These are phyloP conservation scores for Rhinolophus sinicus DNA, from an alignment of 2,113 vertebrate genomes.

Conservation along the genomic window DNA sequence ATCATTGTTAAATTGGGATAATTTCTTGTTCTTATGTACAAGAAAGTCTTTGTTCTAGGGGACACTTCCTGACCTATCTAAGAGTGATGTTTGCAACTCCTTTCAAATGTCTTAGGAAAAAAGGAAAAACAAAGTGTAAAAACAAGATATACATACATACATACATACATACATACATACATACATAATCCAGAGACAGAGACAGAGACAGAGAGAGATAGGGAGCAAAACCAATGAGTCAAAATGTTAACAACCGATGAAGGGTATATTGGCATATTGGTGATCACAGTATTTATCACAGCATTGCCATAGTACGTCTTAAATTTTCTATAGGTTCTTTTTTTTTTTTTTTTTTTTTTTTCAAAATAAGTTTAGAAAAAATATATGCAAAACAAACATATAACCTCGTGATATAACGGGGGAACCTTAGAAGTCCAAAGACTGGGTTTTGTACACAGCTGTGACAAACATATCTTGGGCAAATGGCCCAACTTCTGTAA, in stretches of 20 bases:
- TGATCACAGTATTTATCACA: background rate
- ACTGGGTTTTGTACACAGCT: background rate
- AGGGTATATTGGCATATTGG: background rate
- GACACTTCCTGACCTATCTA: background rate
- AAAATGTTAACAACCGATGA: background rate
- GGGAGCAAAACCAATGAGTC: background rate
- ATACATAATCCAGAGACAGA: background rate
- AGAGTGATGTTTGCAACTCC: background rate
- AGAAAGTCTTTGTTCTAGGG: background rate
- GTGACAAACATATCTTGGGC: background rate
- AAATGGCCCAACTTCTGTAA: background rate
- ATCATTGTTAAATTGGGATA: background rate
- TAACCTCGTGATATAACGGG: too few relatives aligned
- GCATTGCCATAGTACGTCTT: background rate
- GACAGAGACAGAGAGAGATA: background rate
- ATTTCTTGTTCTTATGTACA: background rate
- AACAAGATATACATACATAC: background rate
- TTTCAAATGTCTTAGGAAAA: constrained; percentile 4
- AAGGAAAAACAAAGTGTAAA: background rate
- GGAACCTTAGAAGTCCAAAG: background rate
- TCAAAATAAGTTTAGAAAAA: background rate
- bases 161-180: background rate
- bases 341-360: background rate
- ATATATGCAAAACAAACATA: background rate
- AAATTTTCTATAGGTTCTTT: background rate